Evolutionary conservation across 2,888 invertebrate species (phyloP).

Genomic region (Eupithecia exiguata): DNA sequence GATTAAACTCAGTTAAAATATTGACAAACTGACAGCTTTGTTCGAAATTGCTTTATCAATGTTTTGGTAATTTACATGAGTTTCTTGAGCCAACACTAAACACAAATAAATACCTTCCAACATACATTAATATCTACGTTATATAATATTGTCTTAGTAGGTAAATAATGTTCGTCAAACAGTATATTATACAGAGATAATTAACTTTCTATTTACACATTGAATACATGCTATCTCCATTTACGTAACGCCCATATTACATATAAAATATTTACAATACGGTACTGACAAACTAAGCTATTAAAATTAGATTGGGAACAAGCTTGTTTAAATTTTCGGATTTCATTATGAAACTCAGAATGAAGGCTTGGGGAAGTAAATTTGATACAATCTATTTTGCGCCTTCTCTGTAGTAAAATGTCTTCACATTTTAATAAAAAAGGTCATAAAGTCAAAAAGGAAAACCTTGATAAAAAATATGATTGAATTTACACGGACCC

Average conservation of each 20-base stretch:
- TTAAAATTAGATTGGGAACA: constrained; percentile 44
- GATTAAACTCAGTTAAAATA: neutral
- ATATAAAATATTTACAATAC: constrained; percentile 57
- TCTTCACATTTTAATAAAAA: constrained; percentile 11
- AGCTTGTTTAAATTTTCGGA: constrained; percentile 20
- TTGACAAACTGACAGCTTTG: neutral
- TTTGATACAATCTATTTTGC: constrained; percentile 13
- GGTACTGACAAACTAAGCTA: constrained; percentile 30
- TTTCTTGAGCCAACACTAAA: neutral
- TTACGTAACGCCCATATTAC: constrained; percentile 14
- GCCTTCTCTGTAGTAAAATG: constrained; percentile 3
- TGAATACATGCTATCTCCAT: constrained; percentile 33
- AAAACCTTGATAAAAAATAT: too few species aligned
- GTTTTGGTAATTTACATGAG: neutral
- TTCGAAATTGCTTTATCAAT: neutral
- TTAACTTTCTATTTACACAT: constrained; percentile 67
- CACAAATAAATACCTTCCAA: constrained; percentile 1
- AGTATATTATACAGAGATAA: constrained; percentile 57
- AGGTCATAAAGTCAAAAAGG: neutral
- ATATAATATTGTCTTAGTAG: constrained; percentile 65
- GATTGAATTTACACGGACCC: neutral
- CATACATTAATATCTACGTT: constrained; percentile 24
- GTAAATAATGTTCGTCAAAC: constrained; percentile 62
- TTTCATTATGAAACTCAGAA: constrained; percentile 22
- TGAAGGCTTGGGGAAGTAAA: constrained; percentile 21